Evolutionary conservation across 2,797 vertebrate species (phyloP).

Genomic region (Pseudochirops corinnae): DNA sequence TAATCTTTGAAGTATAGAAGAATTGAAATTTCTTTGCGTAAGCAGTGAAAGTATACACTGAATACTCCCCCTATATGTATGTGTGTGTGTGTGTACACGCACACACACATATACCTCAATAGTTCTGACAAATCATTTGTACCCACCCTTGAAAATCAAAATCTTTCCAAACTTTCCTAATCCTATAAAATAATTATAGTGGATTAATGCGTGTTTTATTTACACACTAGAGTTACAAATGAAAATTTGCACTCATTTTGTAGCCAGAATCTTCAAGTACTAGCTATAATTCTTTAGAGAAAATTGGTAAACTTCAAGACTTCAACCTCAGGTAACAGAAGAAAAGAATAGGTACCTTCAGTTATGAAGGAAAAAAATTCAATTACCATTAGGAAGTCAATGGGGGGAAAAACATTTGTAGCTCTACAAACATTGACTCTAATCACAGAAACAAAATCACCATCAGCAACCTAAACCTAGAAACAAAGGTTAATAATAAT

Average conservation of each 20-base stretch:
- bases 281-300: constrained; percentile 8
- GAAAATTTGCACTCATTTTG: constrained; percentile 58
- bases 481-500: neutral
- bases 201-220: constrained; percentile 54
- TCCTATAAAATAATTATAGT: constrained; percentile 47
- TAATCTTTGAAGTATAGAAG: neutral
- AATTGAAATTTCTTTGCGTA: neutral
- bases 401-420: neutral
- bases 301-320: constrained; percentile 46
- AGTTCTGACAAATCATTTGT: neutral
- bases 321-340: constrained; percentile 26
- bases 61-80: neutral
- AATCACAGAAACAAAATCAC: neutral
- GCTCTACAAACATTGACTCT: neutral
- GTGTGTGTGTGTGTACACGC: neutral
- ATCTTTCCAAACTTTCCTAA: constrained; percentile 26
- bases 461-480: neutral
- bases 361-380: constrained; percentile 35
- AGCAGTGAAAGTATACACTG: neutral
- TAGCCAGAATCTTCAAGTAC: constrained; percentile 50
- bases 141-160: neutral
- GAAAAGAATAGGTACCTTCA: constrained; percentile 21
- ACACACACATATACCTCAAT: neutral
- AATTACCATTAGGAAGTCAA: neutral
- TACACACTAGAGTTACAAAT: constrained; percentile 38